Evolutionary conservation across 2,113 vertebrate species (phyloP).

Genomic region (Mirounga angustirostris): DNA sequence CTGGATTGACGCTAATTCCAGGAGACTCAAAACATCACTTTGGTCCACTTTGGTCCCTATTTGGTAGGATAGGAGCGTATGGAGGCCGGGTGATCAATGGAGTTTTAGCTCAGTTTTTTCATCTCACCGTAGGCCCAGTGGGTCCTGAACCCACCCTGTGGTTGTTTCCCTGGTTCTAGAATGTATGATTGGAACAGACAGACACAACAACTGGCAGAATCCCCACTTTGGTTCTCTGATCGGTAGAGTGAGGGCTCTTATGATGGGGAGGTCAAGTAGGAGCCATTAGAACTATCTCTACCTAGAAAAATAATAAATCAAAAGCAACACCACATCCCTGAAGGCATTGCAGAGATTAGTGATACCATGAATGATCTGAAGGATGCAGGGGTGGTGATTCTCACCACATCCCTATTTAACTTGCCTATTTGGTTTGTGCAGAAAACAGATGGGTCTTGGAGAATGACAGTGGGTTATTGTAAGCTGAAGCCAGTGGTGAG

Average conservation of each 20-base stretch:
- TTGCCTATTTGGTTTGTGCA: no score
- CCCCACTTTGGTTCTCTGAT: not conserved
- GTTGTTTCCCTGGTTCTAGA: not conserved
- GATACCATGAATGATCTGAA: no score
- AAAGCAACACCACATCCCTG: not conserved
- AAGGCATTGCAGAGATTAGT: no score
- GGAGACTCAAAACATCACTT: not conserved
- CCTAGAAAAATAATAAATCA: not conserved
- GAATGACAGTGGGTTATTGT: no score
- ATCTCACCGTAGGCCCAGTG: not conserved
- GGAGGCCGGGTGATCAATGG: not conserved
- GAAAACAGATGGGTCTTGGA: no score
- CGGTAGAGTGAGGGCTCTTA: not conserved
- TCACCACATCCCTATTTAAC: no score
- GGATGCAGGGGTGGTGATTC: no score
- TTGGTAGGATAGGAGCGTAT: not conserved
- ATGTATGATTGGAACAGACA: not conserved
- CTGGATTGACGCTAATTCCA: not conserved
- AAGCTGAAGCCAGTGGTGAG: no score
- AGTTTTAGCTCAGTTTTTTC: not conserved
- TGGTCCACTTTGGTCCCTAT: not conserved
- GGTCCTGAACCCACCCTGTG: not conserved
- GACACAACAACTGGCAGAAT: not conserved
- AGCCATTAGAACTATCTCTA: not conserved
- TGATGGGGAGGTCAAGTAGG: not conserved